Conservation (phyloP, 2,113 vertebrate species). For the Atherinomorus stipes region DNA sequence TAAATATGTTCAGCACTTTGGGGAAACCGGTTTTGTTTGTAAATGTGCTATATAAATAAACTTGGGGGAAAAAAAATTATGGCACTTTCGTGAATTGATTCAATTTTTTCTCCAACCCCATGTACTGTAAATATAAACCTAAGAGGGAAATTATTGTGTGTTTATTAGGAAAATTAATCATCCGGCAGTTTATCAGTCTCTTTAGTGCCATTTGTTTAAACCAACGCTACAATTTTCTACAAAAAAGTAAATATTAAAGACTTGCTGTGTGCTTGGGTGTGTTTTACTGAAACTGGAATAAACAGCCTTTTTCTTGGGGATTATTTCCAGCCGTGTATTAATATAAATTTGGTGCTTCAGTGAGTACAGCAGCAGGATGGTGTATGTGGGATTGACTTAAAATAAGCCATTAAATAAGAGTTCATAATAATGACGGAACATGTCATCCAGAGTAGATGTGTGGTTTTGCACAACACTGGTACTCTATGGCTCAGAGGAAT, state of each 20-base stretch:
- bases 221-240: no score
- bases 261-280: neutral
- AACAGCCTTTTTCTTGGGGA: neutral
- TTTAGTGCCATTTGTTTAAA: neutral
- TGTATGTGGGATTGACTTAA: neutral
- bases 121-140: neutral
- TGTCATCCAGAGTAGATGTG: neutral
- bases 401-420: conserved; percentile 11
- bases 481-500: neutral
- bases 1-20: no score
- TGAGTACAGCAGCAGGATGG: neutral
- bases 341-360: neutral
- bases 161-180: neutral
- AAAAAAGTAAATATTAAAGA: no score
- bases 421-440: conserved; percentile 15
- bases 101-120: no score
- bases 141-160: no score
- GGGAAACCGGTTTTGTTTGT: no score
- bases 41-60: no score
- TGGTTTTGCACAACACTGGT: conserved; percentile 5
- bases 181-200: neutral
- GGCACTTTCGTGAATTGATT: no score
- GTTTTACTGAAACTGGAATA: neutral
- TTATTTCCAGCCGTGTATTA: conserved; percentile 9
- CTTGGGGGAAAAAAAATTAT: no score